Base-by-base conservation (phyloP, 2,888 invertebrate genomes). In the Ephialtes manifestator region DNA sequence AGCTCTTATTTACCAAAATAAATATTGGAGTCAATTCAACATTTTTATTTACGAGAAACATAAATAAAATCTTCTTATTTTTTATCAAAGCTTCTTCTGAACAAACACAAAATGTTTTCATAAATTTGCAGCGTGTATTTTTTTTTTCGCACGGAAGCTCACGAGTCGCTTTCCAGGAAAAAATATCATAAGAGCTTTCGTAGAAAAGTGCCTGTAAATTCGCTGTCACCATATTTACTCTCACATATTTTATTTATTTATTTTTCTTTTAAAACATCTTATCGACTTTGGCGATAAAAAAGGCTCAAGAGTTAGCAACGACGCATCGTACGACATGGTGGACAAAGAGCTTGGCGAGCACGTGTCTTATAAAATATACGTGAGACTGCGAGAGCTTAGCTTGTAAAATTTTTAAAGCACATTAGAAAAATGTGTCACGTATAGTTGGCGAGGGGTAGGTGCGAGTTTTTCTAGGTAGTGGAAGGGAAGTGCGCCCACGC, bases 381-480 rank as follows among this genome's bases (percentile, higher is more conserved):
- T 35, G n/a, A 1, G 55, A 13, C 58, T 28, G 35, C n/a, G 4
- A 13, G 31, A 15, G 60, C 35, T 31, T 31, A 18, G 18, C 65
- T 67, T 31, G 68, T 68, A 24, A 68, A 46, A 68, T 60, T 74
- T 60, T 46, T 43, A 24, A 68, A 60, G 10, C 28, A 35, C 58
- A 15, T 60, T 31, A 63, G 48, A 68, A 53, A 68, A 63, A 63
- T 15, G 63, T 65, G 63, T 71, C 31, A 65, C 75, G 63, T 13
- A 35, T 65, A 51, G 35, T 20, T 68, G 4, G 24, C 67, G 20
- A 35, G 28, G 28, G 4, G 46, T 10, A 46, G 24, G 15, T n/a
- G 53, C 2, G 15, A 39, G 58, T 60, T 74, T 58, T 20, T 3
- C 3, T 24, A 5, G 43, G 24, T 74, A 4, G n/a, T 15, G 18